Conservation (phyloP, 1,140 invertebrate genomes). For the Trichomalopsis sarcophagae region DNA sequence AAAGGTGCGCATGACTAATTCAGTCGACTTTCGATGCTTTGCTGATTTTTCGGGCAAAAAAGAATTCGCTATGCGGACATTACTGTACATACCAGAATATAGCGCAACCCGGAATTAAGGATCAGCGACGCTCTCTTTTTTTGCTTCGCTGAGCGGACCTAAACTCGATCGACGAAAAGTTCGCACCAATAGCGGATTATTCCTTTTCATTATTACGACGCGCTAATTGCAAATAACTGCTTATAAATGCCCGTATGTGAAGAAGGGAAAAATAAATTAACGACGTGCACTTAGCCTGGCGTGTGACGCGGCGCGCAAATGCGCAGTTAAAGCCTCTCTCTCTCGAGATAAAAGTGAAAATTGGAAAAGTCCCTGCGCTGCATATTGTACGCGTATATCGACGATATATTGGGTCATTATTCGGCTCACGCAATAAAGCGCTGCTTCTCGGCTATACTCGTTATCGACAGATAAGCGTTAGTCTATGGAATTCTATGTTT, state of each 20-base stretch:
- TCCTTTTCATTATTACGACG: not conserved
- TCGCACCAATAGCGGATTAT: not conserved
- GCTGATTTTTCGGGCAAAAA: slow-evolving; percentile 19
- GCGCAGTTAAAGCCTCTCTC: not conserved
- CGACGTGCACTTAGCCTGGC: not conserved
- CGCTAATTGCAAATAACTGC: not conserved
- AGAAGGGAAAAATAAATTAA: not conserved
- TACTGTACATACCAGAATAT: not conserved
- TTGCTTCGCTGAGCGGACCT: not conserved
- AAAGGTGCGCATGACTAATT: slow-evolving; percentile 24
- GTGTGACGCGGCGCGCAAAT: not conserved
- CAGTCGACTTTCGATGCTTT: slow-evolving; percentile 5
- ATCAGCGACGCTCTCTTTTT: not conserved
- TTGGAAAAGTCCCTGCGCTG: too few relatives aligned
- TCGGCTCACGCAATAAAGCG: slow-evolving; percentile 7
- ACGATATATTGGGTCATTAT: slow-evolving; percentile 20
- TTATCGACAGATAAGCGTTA: slow-evolving; percentile 43
- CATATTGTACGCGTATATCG: not conserved
- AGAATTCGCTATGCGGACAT: slow-evolving; percentile 5
- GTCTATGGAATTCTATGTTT: slow-evolving; percentile 27
- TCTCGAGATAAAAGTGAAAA: slow-evolving; percentile 39
- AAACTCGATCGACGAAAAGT: too few relatives aligned
- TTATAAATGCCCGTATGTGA: not conserved
- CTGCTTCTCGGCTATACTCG: not conserved
- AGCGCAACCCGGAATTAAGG: not conserved